Conservation (phyloP, 2,888 invertebrate genomes). For the Agrilus biguttatus region DNA sequence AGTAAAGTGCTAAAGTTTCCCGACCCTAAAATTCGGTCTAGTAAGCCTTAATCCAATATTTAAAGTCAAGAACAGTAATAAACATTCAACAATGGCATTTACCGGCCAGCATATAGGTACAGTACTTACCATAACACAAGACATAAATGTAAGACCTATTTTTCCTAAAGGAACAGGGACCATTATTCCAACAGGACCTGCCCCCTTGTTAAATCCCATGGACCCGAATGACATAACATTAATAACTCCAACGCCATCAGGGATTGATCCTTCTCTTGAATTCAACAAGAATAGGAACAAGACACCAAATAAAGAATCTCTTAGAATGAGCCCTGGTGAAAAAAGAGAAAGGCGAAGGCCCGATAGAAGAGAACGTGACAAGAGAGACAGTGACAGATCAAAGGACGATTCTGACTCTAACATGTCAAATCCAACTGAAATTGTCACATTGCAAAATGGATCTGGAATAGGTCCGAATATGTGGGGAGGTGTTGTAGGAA, state of each 20-base stretch:
- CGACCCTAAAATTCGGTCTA: too few relatives aligned
- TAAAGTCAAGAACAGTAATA: too few relatives aligned
- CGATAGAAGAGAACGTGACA: slow-evolving; percentile 20
- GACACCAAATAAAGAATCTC: slow-evolving; percentile 30
- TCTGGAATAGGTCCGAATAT: slow-evolving; percentile 22
- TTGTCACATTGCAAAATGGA: slow-evolving; percentile 19
- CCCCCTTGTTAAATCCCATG: slow-evolving; percentile 7
- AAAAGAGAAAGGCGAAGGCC: slow-evolving; percentile 15
- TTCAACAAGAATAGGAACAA: slow-evolving; percentile 47
- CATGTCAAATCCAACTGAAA: slow-evolving; percentile 23
- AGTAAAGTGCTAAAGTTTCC: too few relatives aligned
- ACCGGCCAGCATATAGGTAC: too few relatives aligned
- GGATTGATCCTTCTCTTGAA: slow-evolving; percentile 42
- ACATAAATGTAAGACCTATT: neutral
- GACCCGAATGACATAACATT: slow-evolving; percentile 13
- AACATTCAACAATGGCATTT: too few relatives aligned
- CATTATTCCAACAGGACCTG: slow-evolving; percentile 8
- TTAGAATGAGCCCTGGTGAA: slow-evolving; percentile 26
- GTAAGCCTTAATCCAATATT: too few relatives aligned
- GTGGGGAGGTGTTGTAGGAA: slow-evolving; percentile 30
- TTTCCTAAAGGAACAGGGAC: slow-evolving; percentile 5
- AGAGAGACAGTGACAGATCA: slow-evolving; percentile 31
- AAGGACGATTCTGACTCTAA: slow-evolving; percentile 32
- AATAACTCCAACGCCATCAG: slow-evolving; percentile 25
- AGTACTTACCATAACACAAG: too few relatives aligned